A percentile compares a stretch with the other conserved stretches of the same genome.
These are phyloP conservation scores for Diabrotica balteata DNA, from an alignment of 2,888 invertebrate species.

Conservation along the genomic window DNA sequence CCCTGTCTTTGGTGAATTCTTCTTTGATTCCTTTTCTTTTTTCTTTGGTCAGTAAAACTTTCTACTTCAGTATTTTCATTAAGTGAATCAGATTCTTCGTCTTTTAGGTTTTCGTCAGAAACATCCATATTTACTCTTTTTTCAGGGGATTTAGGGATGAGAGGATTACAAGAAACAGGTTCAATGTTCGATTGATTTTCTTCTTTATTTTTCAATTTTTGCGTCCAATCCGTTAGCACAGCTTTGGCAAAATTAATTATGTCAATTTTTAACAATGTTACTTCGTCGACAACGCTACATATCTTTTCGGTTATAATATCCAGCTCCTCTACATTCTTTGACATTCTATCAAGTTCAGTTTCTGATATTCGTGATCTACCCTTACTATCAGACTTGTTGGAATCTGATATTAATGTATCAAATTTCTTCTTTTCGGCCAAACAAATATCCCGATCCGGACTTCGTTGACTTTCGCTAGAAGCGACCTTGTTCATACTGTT, in stretches of 20 bases:
- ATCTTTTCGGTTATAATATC: slow-evolving; percentile 47
- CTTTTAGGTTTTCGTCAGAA: slow-evolving; percentile 7
- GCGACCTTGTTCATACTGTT: slow-evolving; percentile 46
- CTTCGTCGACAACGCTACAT: slow-evolving; percentile 44
- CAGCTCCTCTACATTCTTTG: slow-evolving; percentile 38
- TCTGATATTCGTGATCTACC: slow-evolving; percentile 41
- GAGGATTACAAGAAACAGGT: too few relatives aligned
- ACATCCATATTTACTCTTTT: too few relatives aligned
- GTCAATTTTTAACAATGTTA: slow-evolving; percentile 45
- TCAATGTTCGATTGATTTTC: too few relatives aligned
- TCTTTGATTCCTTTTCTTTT: slow-evolving; percentile 52
- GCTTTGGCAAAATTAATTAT: slow-evolving; percentile 45
- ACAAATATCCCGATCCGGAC: slow-evolving; percentile 48
- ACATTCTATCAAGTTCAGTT: slow-evolving; percentile 46
- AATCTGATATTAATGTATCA: slow-evolving; percentile 45
- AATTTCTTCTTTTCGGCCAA: slow-evolving; percentile 50
- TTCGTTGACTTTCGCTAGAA: slow-evolving; percentile 45
- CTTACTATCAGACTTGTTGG: slow-evolving; percentile 33
- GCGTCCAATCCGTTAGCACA: slow-evolving; percentile 20
- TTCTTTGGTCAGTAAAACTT: slow-evolving; percentile 30
- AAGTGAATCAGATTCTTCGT: slow-evolving; percentile 9
- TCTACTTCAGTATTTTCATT: too few relatives aligned
- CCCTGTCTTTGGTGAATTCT: slow-evolving; percentile 53
- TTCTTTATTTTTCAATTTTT: too few relatives aligned
- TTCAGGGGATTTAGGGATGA: too few relatives aligned